Conservation (phyloP, 2,113 vertebrate species). For the Taurulus bubalis region DNA sequence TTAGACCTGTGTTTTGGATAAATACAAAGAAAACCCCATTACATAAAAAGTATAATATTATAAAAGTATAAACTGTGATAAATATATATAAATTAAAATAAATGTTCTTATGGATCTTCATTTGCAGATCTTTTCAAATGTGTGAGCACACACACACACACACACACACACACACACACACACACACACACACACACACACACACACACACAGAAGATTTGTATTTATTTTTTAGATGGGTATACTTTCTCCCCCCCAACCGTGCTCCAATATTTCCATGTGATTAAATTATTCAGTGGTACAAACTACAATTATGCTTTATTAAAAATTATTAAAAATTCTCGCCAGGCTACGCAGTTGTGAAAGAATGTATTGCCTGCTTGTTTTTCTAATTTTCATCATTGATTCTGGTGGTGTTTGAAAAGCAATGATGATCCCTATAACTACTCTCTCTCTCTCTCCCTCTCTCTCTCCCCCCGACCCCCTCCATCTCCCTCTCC, state of each 20-base stretch:
- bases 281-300: constrained; percentile 99
- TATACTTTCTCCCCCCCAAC: constrained; percentile 28
- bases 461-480: not conserved
- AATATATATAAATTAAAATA: not conserved
- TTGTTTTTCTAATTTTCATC: constrained; percentile 99
- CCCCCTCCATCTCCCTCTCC: constrained; percentile 8
- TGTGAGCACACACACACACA: constrained; percentile 15
- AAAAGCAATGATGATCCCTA: constrained; percentile 87
- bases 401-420: constrained; percentile 97
- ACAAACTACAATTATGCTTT: constrained; percentile 99
- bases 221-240: constrained; percentile 58
- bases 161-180: constrained; percentile 3
- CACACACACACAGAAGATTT: not conserved
- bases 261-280: constrained; percentile 86
- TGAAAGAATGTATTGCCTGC: constrained; percentile 98
- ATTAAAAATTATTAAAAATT: constrained; percentile 99
- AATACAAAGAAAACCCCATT: not conserved
- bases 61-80: not conserved
- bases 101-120: not conserved
- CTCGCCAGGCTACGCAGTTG: constrained; percentile 92
- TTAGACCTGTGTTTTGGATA: not conserved
- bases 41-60: not conserved
- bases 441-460: constrained; percentile 26
- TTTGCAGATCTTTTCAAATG: not conserved
- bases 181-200: constrained; percentile 12